Evolutionary conservation across 2,888 invertebrate species (phyloP), one percentile per base, ranked within the genome.

Genomic region (Miltochrista miniata): DNA sequence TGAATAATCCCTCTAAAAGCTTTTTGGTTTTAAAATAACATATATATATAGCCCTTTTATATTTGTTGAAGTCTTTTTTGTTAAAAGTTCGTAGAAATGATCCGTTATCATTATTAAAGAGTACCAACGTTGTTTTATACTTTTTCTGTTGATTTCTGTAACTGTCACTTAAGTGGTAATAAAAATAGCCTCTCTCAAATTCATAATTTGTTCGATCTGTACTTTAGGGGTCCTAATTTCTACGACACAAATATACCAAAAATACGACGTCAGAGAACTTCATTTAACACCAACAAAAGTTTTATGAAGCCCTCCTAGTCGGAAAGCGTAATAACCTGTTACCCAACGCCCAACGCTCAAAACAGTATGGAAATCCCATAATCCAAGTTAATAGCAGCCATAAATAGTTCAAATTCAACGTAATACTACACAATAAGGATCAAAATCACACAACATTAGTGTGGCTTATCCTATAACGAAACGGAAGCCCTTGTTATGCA

Each of bases 401-500:
- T 41, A 45, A 45, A 44, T 59, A 63, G 59, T 63, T 49, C 51
- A 41, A 33, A 64, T 64, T 54, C 51, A 35, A 30, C 44, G 12
- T 51, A 54, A 51, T 54, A 12, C 31, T 47, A 36, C 18, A 50
- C 48, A 53, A 54, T 54, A 43, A 45, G 35, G 43, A 48, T 37
- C 10, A 49, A 38, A 69, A 52, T 57, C 54, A 37, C 51, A 49
- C 50, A 55, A 55, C 53, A 59, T 72, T 56, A 49, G 45, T 45
- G 41, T 43, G 47, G 43, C 53, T 68, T 56, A 61, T 48, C 33
- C 36, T 44, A 40, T 61, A 56, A 51, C 59, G 56, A 48, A 67
- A 64, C 54, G 46, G 58, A 60, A 65, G 54, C 51, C 53, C 69
- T 71, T 68, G 68, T 75, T 77, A 72, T 69, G 68, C 72, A 76